Conservation (phyloP, 2,888 invertebrate species). For the Acronicta leporina region DNA sequence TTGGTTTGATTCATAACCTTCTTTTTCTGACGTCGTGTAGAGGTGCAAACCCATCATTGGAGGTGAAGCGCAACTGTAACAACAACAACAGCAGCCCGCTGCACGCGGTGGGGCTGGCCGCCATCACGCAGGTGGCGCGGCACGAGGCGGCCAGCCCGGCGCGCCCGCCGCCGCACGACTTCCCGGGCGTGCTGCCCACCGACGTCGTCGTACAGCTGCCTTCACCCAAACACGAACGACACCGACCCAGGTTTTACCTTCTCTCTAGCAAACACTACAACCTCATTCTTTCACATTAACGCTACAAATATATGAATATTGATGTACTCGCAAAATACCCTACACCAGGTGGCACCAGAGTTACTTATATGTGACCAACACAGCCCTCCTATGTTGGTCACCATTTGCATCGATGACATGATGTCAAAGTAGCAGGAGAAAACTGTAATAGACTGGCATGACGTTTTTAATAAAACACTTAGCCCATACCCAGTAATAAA, state of each 20-base stretch:
- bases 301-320: neutral
- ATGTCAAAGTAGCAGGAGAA: too few species aligned
- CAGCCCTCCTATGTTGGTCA: too few species aligned
- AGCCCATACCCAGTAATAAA: too few species aligned
- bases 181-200: constrained; percentile 86
- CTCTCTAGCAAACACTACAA: neutral
- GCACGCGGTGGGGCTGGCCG: constrained; percentile 93
- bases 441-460: too few species aligned
- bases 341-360: too few species aligned
- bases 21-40: constrained; percentile 48
- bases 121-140: constrained; percentile 93
- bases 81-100: constrained; percentile 90
- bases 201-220: constrained; percentile 86
- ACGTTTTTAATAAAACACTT: too few species aligned
- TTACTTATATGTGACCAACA: too few species aligned
- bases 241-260: constrained; percentile 64
- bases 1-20: too few species aligned
- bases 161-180: constrained; percentile 68
- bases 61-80: constrained; percentile 84
- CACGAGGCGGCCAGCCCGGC: constrained; percentile 80
- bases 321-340: too few species aligned
- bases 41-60: constrained; percentile 75
- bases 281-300: neutral
- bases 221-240: constrained; percentile 74
- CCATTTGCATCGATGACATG: too few species aligned